Evolutionary conservation across 2,797 vertebrate species (phyloP), one percentile per base, ranked within the genome.

Genomic region (Enteromius viviparus): DNA sequence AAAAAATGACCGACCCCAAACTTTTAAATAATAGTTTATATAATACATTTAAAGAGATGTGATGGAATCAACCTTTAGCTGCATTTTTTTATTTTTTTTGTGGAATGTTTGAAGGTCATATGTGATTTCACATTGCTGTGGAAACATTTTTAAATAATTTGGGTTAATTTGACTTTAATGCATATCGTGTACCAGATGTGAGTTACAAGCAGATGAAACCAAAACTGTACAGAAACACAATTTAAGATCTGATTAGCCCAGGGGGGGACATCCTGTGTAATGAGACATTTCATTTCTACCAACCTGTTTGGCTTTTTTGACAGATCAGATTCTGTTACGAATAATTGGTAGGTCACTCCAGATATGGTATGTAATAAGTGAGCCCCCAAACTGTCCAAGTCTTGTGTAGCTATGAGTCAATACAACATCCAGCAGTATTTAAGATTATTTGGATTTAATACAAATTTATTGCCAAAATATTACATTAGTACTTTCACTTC

Each of bases 211-310:
- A 47, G 4, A 37, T 72, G 60, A 49, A 47, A 81, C 42, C 40
- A 70, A 37, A 45, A 58, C 23, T 40, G n/a, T 47, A 49, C 26
- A 62, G 65, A 58, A 62, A 37, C 65, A 58, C 23, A 72, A 26
- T 72, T 3, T 51, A 34, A 53, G 11, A n/a, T 53, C 5, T 34
- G 29, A 29, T 42, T 42, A 76, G 23, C 64, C 21, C 62, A 15
- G 11, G 37, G 37, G 12, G 58, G 58, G 62, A 34, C 40, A 78
- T 83, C 14, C 53, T 71, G 66, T 68, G 66, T 60, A 62, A 64
- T 2, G 32, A 70, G 29, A 83, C 26, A 47, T 55, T 55, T 34
- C 9, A 70, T 77, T 70, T 8, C 51, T 37, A 23, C 21, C 21
- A 70, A 71, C 26, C 21, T 77, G 26, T 37, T 29, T 83, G 17